phyloP scores from a whole-genome alignment of 92 coral and sea anemone genomes.

The Actinostola sp. region DNA sequence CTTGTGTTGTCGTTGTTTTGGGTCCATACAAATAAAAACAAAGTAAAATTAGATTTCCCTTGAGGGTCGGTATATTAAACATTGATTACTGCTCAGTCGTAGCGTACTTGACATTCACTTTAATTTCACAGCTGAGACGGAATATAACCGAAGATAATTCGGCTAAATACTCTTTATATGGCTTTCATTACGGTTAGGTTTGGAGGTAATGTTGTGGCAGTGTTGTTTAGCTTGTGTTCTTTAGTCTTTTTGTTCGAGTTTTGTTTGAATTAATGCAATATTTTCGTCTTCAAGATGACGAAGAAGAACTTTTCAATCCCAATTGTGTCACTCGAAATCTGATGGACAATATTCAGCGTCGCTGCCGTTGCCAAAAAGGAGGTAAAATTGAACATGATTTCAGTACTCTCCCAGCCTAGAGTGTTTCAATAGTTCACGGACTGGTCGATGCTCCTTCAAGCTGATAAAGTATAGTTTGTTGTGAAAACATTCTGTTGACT shows the following conservation, averaged over 20 bases:
- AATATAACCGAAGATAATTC: too few species aligned
- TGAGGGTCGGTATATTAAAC: not conserved
- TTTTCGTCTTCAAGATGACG: conserved; percentile 55
- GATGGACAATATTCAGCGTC: conserved; percentile 75
- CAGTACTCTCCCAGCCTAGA: too few species aligned
- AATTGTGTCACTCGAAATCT: conserved; percentile 79
- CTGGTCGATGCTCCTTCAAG: not conserved
- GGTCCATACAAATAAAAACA: not conserved
- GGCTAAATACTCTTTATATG: too few species aligned
- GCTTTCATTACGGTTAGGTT: conserved; percentile 82
- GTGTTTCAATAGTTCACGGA: not conserved
- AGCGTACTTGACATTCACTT: not conserved
- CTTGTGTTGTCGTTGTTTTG: not conserved
- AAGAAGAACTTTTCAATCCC: conserved; percentile 83
- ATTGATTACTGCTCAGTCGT: not conserved
- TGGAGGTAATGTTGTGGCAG: conserved; percentile 65
- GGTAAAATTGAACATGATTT: conserved; percentile 50
- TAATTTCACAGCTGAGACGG: not conserved
- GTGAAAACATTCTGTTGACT: too few species aligned
- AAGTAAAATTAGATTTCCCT: conserved; percentile 9
- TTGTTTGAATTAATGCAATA: not conserved
- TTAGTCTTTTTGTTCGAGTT: not conserved
- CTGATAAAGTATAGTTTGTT: too few species aligned
- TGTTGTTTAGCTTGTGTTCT: too few species aligned
- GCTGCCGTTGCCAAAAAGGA: conserved; percentile 84